These are phyloP conservation scores for Bothrops jararaca DNA, from an alignment of 2,113 vertebrate genomes.

Conservation along the genomic window DNA sequence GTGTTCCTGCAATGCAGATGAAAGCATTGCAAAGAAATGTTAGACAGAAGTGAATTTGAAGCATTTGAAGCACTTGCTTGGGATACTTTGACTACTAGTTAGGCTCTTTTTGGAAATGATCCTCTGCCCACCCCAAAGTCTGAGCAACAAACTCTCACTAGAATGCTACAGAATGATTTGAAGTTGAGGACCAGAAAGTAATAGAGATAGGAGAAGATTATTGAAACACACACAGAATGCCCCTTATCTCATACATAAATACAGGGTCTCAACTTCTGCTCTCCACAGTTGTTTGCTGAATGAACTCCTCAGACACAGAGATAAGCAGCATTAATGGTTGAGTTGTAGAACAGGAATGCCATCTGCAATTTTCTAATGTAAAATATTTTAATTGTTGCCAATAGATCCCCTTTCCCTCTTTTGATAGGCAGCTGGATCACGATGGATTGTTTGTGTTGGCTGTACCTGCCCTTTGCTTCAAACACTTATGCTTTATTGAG, in stretches of 20 bases:
- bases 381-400: constrained; percentile 4
- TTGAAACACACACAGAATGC: background rate
- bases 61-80: background rate
- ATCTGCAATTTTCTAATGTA: background rate
- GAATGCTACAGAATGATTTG: background rate
- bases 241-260: background rate
- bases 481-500: constrained; percentile 33
- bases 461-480: constrained; percentile 10
- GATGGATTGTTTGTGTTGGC: background rate
- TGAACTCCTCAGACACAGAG: background rate
- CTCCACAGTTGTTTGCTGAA: background rate
- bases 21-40: background rate
- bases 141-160: no score
- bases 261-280: background rate
- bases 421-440: constrained; percentile 13
- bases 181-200: background rate
- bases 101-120: background rate
- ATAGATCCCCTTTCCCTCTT: background rate
- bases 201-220: background rate
- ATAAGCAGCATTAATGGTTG: background rate
- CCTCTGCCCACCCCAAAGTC: background rate
- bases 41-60: background rate
- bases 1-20: background rate
- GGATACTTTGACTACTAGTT: background rate
- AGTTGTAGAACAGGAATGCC: background rate